These are phyloP conservation scores for Mechanitis mazaeus DNA, from an alignment of 2,888 invertebrate species.

Conservation along the genomic window DNA sequence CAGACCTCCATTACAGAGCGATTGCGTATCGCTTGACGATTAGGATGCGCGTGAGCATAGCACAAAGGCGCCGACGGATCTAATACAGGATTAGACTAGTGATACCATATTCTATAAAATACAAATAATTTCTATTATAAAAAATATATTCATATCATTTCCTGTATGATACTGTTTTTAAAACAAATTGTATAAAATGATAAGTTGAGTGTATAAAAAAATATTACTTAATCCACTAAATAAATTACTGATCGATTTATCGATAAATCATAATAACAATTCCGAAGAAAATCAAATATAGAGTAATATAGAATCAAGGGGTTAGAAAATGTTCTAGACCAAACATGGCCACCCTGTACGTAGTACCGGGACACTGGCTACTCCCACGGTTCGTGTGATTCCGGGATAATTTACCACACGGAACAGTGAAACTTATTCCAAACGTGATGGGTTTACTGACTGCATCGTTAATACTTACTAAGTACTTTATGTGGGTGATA, in stretches of 20 bases:
- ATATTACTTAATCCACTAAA: no score
- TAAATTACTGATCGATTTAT: no score
- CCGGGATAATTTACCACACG: conserved; percentile 29
- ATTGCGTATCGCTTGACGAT: conserved; percentile 59
- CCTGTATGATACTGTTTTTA: no score
- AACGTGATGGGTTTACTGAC: conserved; percentile 18
- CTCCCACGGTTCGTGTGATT: conserved; percentile 39
- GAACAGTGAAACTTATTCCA: conserved; percentile 24
- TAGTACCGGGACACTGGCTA: conserved; percentile 40
- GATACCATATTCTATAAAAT: conserved; percentile 18
- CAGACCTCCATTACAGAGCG: conserved; percentile 46
- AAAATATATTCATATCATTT: no score
- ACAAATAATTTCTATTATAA: neutral
- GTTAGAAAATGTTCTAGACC: no score
- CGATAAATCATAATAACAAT: no score
- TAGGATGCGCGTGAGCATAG: conserved; percentile 53
- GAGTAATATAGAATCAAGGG: no score
- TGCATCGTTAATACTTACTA: conserved; percentile 11
- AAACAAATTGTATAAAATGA: no score
- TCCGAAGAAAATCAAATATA: no score
- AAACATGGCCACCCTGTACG: conserved; percentile 23
- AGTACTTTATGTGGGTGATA: neutral
- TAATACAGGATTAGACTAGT: conserved; percentile 44
- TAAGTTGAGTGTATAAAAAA: no score
- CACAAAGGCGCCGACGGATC: conserved; percentile 62